Conservation (phyloP, 2,113 vertebrate genomes). For the Clarias magur region DNA sequence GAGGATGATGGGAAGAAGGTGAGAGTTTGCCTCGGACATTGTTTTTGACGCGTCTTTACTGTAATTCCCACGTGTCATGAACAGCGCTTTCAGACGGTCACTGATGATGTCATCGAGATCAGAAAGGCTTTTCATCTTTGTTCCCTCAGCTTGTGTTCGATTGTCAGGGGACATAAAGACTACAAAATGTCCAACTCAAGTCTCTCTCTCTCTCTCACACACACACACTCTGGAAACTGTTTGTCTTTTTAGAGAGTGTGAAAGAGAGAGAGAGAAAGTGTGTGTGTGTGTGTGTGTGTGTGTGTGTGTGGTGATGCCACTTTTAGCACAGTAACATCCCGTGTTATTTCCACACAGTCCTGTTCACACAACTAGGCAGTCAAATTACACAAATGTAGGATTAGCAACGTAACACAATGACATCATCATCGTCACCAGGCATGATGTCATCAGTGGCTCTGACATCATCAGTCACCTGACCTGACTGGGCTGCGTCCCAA, state of each 20-base stretch:
- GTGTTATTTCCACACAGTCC: neutral
- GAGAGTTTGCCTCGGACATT: conserved; percentile 34
- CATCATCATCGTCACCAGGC: conserved; percentile 2
- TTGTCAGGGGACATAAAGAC: conserved; percentile 60
- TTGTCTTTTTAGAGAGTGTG: neutral
- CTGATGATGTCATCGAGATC: conserved; percentile 45
- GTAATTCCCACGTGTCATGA: neutral
- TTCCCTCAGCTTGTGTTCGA: conserved; percentile 65
- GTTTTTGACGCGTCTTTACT: conserved; percentile 48
- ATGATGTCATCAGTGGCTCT: neutral
- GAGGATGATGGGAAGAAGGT: neutral
- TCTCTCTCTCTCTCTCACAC: neutral
- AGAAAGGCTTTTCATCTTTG: conserved; percentile 2
- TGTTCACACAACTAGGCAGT: neutral
- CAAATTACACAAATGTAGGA: neutral
- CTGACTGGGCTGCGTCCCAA: neutral
- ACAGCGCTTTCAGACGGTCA: conserved; percentile 60
- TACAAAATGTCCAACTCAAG: conserved; percentile 3
- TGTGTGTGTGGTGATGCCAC: neutral
- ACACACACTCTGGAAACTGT: neutral
- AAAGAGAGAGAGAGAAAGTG: neutral
- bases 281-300: conserved; percentile 19
- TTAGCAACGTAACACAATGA: neutral
- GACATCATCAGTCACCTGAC: conserved; percentile 15
- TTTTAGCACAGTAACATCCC: neutral